Conservation (phyloP, 1,140 invertebrate genomes). For the Gerris buenoi region DNA sequence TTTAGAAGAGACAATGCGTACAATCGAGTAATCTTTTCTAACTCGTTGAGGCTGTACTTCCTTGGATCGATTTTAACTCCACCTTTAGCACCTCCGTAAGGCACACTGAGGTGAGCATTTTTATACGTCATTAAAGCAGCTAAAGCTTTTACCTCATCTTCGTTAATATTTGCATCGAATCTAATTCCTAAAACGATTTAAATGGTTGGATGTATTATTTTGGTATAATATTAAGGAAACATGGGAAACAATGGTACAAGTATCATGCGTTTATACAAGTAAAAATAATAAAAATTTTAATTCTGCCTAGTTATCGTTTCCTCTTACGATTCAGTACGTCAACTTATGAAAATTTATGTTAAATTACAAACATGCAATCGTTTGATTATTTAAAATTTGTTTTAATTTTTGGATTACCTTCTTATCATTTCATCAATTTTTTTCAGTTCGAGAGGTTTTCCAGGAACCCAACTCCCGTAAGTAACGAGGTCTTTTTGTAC, state of each 20-base stretch:
- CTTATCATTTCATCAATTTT: no score
- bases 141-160: conserved; percentile 67
- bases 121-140: conserved; percentile 76
- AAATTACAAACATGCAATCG: no score
- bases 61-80: conserved; percentile 73
- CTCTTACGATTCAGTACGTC: no score
- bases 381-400: no score
- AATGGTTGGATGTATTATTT: neutral
- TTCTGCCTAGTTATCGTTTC: conserved; percentile 4
- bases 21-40: conserved; percentile 74
- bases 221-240: no score
- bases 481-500: no score
- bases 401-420: no score
- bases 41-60: conserved; percentile 55
- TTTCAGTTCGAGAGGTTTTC: no score
- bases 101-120: conserved; percentile 64
- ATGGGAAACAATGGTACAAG: neutral
- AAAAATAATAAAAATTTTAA: neutral
- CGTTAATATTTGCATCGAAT: conserved; percentile 50
- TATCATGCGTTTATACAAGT: neutral
- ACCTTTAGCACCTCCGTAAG: conserved; percentile 68
- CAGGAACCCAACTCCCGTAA: no score
- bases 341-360: no score
- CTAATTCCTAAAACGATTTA: conserved; percentile 44
- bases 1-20: conserved; percentile 74